Evolutionary conservation across 2,797 vertebrate species (phyloP), one percentile per base, ranked within the genome.

Genomic region (Eulemur albifrons): DNA sequence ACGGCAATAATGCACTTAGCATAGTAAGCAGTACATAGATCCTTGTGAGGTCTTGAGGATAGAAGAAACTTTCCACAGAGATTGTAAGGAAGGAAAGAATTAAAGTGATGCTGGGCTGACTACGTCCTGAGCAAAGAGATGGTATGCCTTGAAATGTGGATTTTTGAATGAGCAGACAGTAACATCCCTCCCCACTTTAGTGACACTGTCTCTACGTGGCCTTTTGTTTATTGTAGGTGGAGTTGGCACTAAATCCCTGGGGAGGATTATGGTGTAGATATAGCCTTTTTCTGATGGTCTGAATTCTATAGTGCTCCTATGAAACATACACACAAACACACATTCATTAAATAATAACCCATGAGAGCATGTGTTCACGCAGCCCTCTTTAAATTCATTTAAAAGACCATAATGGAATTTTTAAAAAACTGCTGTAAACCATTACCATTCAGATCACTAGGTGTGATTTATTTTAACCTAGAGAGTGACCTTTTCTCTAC

Each of bases 211-310:
- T 70, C n/a, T 38, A 0, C 1, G 32, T 90, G 96, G 57, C 82
- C 92, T 93, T 92, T 95, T 93, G 93, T 95, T 96, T 73, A 50
- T 25, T 48, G 11, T 61, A 21, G 30, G 27, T 54, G 12, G 27
- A 32, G 38, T 76, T 95, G 90, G 48, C 50, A 38, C 63, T 50
- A 0, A 32, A 57, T 70, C 92, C 35, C 77, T 6, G 43, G 81
- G 85, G 72, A 85, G 25, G 48, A 61, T 77, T 18, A 12, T 48
- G 86, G 40, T 87, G 40, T 87, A 25, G 57, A 9, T 72, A 52
- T 79, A 59, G 45, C n/a, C 80, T 92, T 95, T 90, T 69, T 85
- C 84, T 27, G 54, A 63, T 61, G 73, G 27, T 81, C 88, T 93
- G 90, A 80, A 57, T 96, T 79, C 88, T 81, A 1, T 61, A 75